phyloP scores from a whole-genome alignment of 1,140 invertebrate species.

The Melanaphis sacchari region DNA sequence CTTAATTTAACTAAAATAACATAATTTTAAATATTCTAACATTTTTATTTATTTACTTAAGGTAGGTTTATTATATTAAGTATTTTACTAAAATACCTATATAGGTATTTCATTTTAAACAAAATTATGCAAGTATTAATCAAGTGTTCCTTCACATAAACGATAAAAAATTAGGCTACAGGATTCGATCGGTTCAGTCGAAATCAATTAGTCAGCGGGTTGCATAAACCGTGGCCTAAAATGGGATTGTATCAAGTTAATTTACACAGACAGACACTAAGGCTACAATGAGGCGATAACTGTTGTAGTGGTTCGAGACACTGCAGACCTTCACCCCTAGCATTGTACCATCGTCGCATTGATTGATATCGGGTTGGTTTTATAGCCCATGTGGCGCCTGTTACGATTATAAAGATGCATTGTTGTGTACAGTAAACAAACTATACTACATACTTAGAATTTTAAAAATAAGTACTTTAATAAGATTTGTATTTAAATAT shows the following conservation, averaged over 20 bases:
- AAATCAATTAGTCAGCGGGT: background rate
- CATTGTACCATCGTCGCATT: background rate
- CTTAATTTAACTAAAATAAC: background rate
- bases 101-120: background rate
- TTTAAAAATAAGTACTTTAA: background rate
- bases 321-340: background rate
- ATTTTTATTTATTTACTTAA: background rate
- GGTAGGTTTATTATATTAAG: background rate
- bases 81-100: background rate
- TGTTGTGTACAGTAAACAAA: background rate
- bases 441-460: background rate
- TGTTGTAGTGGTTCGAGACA: background rate
- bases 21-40: background rate
- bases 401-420: constrained; percentile 31
- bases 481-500: background rate
- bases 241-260: background rate
- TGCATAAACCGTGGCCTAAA: background rate
- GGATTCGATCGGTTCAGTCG: background rate
- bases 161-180: background rate
- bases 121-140: background rate
- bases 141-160: too few relatives aligned
- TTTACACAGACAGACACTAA: background rate
- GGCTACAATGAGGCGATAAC: background rate
- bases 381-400: constrained; percentile 47
- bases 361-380: constrained; percentile 41